phyloP scores from a whole-genome alignment of 2,113 vertebrate genomes.

The Solenodon paradoxus region DNA sequence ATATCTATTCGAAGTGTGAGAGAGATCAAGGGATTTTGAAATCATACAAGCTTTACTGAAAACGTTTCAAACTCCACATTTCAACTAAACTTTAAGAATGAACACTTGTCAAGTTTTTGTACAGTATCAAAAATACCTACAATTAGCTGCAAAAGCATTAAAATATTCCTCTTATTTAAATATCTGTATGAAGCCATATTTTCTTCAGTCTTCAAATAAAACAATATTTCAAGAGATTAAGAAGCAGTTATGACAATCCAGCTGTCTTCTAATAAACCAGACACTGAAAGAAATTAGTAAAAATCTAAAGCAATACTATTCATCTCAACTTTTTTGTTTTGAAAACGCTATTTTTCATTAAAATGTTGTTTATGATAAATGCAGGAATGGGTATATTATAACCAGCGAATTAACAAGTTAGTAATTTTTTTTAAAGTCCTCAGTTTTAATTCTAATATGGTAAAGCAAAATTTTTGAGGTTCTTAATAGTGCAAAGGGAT shows the following conservation, averaged over 20 bases:
- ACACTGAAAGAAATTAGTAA: background rate
- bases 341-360: constrained; percentile 19
- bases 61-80: background rate
- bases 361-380: background rate
- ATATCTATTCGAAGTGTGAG: background rate
- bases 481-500: background rate
- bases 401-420: background rate
- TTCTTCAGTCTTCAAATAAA: background rate
- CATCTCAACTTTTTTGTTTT: constrained; percentile 16
- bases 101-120: background rate
- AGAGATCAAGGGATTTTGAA: background rate
- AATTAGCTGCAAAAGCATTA: background rate
- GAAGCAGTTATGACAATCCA: background rate
- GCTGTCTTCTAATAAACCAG: background rate
- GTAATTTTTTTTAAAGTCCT: background rate
- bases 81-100: background rate
- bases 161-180: constrained; percentile 2
- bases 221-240: background rate
- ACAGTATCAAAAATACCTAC: background rate
- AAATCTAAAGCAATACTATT: background rate
- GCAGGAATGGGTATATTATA: background rate
- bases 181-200: background rate
- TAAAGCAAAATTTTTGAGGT: background rate
- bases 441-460: background rate
- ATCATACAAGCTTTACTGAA: background rate